Base-by-base conservation (phyloP, 1,140 invertebrate genomes). In the Gonioctena quinquepunctata region DNA sequence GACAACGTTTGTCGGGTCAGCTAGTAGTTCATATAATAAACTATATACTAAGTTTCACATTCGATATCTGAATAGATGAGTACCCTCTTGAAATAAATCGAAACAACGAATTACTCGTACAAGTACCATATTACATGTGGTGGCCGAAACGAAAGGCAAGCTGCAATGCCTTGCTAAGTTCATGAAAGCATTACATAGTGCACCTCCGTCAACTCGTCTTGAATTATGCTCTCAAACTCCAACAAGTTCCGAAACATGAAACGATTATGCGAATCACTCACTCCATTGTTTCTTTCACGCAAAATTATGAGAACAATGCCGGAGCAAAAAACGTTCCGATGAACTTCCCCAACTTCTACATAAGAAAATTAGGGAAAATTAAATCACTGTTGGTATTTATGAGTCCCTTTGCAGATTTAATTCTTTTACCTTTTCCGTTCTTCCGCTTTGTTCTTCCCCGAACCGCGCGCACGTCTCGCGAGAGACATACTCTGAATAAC, bases 321-420 rank as follows among this genome's bases (percentile, higher is more conserved):
- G 11, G 33, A 4, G 1, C 13, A n/a, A n/a, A 42, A 42, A 42
- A 42, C n/a, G 13, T 42, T 42, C 21, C 22, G 3, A 56, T 23
- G 22, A 56, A 56, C 52, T 23, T 23, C 8, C 52, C 5, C 18
- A 56, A 6, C 52, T 56, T 19, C n/a, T 18, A 56, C 23, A 26
- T 8, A 28, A 61, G 8, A 19, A 18, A 28, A 61, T 61, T 61
- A 33, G 18, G 28, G 59, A 28, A 61, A 61, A 61, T 61, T 61
- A 61, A 61, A 61, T 61, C 59, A 61, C 22, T 61, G 59, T 61
- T 61, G 59, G 26, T 61, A 61, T 61, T 61, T 61, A 61, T 61
- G 26, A 61, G 59, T 28, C 59, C 59, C 27, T 61, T 61, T 28
- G 16, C 59, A 61, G 59, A 61, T 61, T 61, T 61, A 26, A 61